phyloP scores from a whole-genome alignment of 2,113 vertebrate genomes.

The Catharus fuscescens region DNA sequence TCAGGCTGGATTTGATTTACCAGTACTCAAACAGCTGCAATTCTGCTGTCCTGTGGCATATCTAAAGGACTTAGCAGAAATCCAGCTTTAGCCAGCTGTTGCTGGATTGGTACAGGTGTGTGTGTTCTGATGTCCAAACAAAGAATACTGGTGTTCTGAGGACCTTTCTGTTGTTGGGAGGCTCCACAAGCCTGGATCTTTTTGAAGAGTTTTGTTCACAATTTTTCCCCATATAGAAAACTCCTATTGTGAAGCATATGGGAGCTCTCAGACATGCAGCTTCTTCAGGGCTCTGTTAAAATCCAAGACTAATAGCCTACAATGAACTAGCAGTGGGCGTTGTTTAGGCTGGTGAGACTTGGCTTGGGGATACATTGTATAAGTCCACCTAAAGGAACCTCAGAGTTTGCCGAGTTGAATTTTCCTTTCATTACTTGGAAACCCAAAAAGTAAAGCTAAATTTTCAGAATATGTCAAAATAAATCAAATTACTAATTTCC shows the following conservation, averaged over 20 bases:
- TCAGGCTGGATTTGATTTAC: not conserved
- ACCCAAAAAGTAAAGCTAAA: not conserved
- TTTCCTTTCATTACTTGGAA: not conserved
- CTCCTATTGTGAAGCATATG: not conserved
- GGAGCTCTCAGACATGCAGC: not conserved
- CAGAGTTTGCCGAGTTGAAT: not conserved
- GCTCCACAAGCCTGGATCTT: not conserved
- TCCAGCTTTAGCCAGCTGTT: not conserved
- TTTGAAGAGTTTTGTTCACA: not conserved
- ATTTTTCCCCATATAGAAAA: not conserved
- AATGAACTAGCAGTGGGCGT: not conserved
- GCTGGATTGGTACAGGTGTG: not conserved
- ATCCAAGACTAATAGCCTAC: not conserved
- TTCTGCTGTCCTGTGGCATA: not conserved
- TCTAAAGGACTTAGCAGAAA: not conserved
- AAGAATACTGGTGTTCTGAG: not conserved
- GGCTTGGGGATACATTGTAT: not conserved
- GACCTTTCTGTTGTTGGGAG: not conserved
- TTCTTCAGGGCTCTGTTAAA: not conserved
- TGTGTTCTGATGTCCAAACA: not conserved
- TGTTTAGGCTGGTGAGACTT: not conserved
- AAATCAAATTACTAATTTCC: not conserved
- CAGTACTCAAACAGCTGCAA: not conserved
- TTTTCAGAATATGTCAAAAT: not conserved
- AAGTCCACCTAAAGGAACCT: not conserved